Evolutionary conservation across 2,113 vertebrate species (phyloP).

Genomic region (Cisticola juncidis): DNA sequence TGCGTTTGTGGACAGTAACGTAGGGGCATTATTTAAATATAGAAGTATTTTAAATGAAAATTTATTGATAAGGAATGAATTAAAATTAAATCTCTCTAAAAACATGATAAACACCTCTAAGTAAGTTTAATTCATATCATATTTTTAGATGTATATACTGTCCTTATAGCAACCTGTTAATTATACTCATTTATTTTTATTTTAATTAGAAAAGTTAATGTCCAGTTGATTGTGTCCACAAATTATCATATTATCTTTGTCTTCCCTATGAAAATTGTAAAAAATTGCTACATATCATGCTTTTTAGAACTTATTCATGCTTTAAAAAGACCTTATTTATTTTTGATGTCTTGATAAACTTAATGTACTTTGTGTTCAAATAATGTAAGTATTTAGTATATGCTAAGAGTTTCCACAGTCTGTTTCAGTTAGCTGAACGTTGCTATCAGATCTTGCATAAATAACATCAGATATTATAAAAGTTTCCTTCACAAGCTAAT

Average conservation of each 20-base stretch:
- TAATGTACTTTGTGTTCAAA: background rate
- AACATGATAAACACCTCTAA: background rate
- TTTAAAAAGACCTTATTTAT: background rate
- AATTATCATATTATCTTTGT: background rate
- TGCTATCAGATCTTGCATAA: background rate
- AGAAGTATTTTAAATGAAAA: background rate
- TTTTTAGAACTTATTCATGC: background rate
- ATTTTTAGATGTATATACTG: background rate
- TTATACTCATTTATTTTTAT: background rate
- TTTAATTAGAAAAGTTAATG: background rate
- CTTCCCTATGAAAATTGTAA: background rate
- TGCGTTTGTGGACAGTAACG: constrained; percentile 11
- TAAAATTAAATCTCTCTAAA: background rate
- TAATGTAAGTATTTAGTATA: background rate
- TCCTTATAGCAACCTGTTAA: background rate
- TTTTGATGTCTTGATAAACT: background rate
- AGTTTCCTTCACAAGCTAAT: background rate
- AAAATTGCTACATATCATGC: background rate
- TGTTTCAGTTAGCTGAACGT: background rate
- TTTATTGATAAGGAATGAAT: background rate
- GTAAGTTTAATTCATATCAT: background rate
- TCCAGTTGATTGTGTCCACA: background rate
- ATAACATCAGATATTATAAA: background rate
- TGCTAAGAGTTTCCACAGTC: background rate
- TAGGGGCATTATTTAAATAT: background rate